These are phyloP conservation scores for Chionis minor DNA, from an alignment of 2,113 vertebrate genomes.

Conservation along the genomic window DNA sequence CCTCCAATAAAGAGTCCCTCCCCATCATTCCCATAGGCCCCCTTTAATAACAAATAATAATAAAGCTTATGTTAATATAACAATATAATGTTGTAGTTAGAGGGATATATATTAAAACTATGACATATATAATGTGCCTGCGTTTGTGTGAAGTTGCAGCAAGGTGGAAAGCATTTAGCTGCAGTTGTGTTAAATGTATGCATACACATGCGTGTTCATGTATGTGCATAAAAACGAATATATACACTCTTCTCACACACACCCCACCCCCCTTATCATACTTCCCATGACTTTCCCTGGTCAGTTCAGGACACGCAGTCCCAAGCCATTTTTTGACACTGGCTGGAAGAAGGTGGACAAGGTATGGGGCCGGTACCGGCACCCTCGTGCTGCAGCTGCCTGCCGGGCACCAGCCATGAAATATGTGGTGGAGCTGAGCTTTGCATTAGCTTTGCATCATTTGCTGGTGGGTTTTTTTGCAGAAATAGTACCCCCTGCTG, in stretches of 20 bases:
- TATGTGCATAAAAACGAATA: background rate
- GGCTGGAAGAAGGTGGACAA: background rate
- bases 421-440: background rate
- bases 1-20: background rate
- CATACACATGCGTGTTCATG: fast-evolving
- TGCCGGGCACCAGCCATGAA: fast-evolving
- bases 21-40: background rate
- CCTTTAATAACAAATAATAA: background rate
- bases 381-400: background rate
- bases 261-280: background rate
- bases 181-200: background rate
- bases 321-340: background rate
- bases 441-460: background rate
- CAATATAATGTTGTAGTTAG: too few species aligned
- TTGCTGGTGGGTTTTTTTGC: background rate
- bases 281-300: background rate
- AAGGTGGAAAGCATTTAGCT: background rate
- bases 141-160: background rate
- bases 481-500: background rate
- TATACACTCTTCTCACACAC: too few species aligned
- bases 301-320: background rate
- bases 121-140: fast-evolving
- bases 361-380: fast-evolving
- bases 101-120: background rate
- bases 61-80: background rate